Evolutionary conservation across 2,888 invertebrate genomes (phyloP).

Genomic region (Elysia crispata): DNA sequence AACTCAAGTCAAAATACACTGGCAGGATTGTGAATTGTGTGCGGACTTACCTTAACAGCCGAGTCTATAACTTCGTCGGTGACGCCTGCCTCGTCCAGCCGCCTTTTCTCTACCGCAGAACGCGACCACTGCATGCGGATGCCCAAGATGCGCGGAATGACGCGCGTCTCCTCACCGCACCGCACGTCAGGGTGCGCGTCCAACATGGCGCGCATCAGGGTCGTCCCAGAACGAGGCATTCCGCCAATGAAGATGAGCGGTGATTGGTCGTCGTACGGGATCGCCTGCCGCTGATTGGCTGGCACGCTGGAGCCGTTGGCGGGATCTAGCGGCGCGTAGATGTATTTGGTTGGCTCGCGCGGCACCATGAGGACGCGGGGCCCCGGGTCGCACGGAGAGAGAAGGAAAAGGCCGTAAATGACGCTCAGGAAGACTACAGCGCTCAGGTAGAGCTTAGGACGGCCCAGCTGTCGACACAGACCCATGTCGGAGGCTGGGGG

Average conservation of each 20-base stretch:
- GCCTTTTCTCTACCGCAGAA: slow-evolving; percentile 80
- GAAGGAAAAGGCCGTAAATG: slow-evolving; percentile 53
- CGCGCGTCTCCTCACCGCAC: slow-evolving; percentile 96
- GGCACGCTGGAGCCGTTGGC: no score
- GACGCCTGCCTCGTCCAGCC: slow-evolving; percentile 80
- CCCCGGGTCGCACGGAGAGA: slow-evolving; percentile 59
- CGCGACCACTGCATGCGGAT: slow-evolving; percentile 96
- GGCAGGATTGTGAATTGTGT: no score
- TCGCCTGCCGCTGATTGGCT: slow-evolving; percentile 59
- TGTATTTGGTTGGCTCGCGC: slow-evolving; percentile 59
- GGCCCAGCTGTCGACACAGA: slow-evolving; percentile 25
- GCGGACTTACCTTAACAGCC: slow-evolving; percentile 91
- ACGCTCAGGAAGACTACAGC: slow-evolving; percentile 1
- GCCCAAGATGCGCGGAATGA: slow-evolving; percentile 96
- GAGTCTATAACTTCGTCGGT: slow-evolving; percentile 94
- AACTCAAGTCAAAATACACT: no score
- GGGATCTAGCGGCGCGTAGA: slow-evolving; percentile 53
- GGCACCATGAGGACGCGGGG: slow-evolving; percentile 66
- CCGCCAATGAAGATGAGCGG: slow-evolving; percentile 90
- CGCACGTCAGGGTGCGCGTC: slow-evolving; percentile 98
- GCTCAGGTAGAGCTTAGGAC: slow-evolving; percentile 37
- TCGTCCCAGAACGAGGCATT: slow-evolving; percentile 97
- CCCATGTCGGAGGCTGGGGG: no score
- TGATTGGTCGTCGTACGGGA: slow-evolving; percentile 88
- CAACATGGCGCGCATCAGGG: slow-evolving; percentile 97